Percentiles rank a stretch among this genome's conserved stretches.
phyloP scores from a whole-genome alignment of 2,113 vertebrate species.

The Xenus cinereus region DNA sequence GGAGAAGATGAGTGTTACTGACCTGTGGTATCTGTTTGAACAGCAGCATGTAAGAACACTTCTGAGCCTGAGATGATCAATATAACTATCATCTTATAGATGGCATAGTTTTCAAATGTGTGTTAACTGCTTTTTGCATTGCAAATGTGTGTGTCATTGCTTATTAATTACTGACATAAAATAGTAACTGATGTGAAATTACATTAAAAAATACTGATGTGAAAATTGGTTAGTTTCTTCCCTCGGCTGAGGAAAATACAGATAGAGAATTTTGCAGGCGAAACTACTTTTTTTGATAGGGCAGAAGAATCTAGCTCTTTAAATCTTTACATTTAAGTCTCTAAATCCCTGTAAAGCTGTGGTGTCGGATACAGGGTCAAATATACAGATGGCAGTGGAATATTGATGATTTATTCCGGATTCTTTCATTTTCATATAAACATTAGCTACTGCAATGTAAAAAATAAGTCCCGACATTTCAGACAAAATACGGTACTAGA shows the following conservation, averaged over 20 bases:
- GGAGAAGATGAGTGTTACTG: not conserved
- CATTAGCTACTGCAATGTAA: not conserved
- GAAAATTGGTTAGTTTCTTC: not conserved
- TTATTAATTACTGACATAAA: not conserved
- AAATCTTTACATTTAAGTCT: not conserved
- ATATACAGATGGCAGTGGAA: not conserved
- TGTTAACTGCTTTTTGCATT: not conserved
- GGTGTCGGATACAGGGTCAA: not conserved
- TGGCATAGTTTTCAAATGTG: not conserved
- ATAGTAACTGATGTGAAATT: not conserved
- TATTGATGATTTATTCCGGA: not conserved
- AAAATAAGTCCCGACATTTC: not conserved
- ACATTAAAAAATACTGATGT: not conserved
- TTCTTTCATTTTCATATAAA: not conserved
- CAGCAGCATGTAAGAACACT: not conserved
- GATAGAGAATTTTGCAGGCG: not conserved
- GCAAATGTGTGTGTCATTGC: not conserved
- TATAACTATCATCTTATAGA: not conserved
- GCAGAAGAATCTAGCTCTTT: not conserved
- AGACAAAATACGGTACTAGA: not conserved
- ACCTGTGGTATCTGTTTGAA: not conserved
- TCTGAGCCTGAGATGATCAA: not conserved
- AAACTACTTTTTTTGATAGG: not conserved
- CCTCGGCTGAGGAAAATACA: not conserved
- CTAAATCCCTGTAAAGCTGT: not conserved